A percentile compares a stretch with the other conserved stretches of the same genome.
Conservation (phyloP, 2,113 vertebrate species). For the Pseudorasbora parva region DNA sequence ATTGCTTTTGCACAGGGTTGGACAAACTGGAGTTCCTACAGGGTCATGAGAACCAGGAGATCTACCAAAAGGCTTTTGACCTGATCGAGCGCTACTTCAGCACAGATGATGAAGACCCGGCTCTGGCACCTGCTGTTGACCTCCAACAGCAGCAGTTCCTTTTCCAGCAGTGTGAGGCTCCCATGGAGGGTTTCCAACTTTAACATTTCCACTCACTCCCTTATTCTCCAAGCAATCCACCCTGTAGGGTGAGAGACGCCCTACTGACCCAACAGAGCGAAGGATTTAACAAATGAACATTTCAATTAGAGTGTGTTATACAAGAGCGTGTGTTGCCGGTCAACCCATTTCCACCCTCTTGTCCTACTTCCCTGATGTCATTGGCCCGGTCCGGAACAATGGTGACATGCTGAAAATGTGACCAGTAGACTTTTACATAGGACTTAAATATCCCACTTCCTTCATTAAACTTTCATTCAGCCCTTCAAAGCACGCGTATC, state of each 20-base stretch:
- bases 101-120: conserved; percentile 93
- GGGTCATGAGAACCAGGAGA: conserved; percentile 97
- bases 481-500: conserved; percentile 35
- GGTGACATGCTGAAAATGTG: neutral
- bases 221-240: conserved; percentile 58
- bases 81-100: conserved; percentile 98
- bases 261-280: conserved; percentile 55
- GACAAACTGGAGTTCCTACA: conserved; percentile 98
- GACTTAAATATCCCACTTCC: conserved; percentile 39
- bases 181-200: conserved; percentile 99
- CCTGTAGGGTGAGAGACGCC: conserved; percentile 52
- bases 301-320: conserved; percentile 64
- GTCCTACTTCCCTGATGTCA: conserved; percentile 62
- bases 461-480: conserved; percentile 57
- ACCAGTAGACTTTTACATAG: conserved; percentile 19
- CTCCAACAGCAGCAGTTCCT: conserved; percentile 97
- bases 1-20: conserved; percentile 76
- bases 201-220: conserved; percentile 74
- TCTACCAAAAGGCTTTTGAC: conserved; percentile 98
- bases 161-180: conserved; percentile 97
- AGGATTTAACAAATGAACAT: conserved; percentile 63
- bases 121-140: conserved; percentile 93
- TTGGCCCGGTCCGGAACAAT: conserved; percentile 60
- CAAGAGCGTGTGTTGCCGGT: conserved; percentile 69
- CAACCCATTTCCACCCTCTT: conserved; percentile 44